Evolutionary conservation across 1,140 invertebrate species (phyloP), one percentile per base, ranked within the genome.

Genomic region (Procambarus clarkii): DNA sequence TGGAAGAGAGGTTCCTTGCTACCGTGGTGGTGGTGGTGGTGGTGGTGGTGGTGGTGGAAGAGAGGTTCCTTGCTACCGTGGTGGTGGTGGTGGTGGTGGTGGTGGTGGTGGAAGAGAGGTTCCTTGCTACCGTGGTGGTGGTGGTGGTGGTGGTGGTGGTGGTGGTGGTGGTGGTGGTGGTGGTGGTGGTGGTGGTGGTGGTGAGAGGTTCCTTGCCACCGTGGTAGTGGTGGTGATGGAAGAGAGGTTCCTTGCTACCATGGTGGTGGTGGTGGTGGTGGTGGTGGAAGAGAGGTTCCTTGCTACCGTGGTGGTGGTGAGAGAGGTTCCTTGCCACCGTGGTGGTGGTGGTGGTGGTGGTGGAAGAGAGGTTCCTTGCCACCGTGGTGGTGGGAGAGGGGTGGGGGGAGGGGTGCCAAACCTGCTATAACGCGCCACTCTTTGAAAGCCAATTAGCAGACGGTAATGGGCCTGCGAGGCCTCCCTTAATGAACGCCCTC

Each of bases 381-480:
- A n/a, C n/a, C 5, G 54, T 58, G 18, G 60, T 5, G 60, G 60
- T 15, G 15, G 15, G 60, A 21, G 3, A 15, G 15, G 13, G 50
- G 78, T 46, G 78, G 44, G 7, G 3, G 50, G 13, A 69, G 84
- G 76, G 84, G 45, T 71, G 71, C 45, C 64, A 74, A 74, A 76
- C 84, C 58, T 77, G 84, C 4, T 58, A 46, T 76, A 86, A 86
- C 84, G 76, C 54, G 84, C 84, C 69, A 71, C 84, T 86, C 84
- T 88, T 88, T 88, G 86, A 88, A 88, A 88, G 77, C 86, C 86
- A 88, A 88, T 88, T 88, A 88, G 86, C 18, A 81, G 2, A 48
- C 77, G 86, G 64, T 88, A 88, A 88, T 88, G 74, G 86, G 86
- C 80, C 81, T 77, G 86, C 9, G 78, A 81, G 86, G 86, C 18